Conservation (phyloP, 2,797 vertebrate genomes). For the Mastacembelus armatus region DNA sequence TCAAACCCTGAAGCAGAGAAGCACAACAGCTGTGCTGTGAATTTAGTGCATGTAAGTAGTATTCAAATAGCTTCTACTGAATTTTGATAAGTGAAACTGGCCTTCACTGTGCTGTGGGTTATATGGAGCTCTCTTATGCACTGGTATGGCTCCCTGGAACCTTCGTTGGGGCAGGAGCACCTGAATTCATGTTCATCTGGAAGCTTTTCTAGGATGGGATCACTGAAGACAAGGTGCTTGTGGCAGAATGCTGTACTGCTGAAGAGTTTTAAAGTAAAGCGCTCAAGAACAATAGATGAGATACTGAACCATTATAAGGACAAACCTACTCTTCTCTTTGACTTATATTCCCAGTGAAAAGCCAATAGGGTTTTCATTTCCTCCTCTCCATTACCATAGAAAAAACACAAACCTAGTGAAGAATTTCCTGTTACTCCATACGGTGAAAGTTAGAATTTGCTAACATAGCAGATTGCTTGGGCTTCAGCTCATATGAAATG, state of each 20-base stretch:
- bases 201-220: not conserved
- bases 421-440: conserved; percentile 84
- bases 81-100: not conserved
- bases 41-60: too few relatives aligned
- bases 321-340: conserved; percentile 43
- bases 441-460: conserved; percentile 69
- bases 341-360: conserved; percentile 65
- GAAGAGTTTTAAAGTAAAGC: conserved; percentile 36
- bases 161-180: not conserved
- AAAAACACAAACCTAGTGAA: conserved; percentile 73
- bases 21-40: too few relatives aligned
- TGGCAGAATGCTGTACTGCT: too few relatives aligned
- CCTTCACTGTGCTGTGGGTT: not conserved
- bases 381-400: conserved; percentile 66
- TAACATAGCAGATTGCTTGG: conserved; percentile 59
- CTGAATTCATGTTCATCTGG: not conserved
- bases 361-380: conserved; percentile 73
- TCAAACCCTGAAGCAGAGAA: too few relatives aligned
- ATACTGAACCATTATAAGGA: conserved; percentile 31
- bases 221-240: not conserved
- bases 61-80: not conserved
- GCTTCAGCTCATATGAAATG: conserved; percentile 66
- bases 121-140: not conserved
- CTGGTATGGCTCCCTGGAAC: not conserved
- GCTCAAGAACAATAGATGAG: not conserved